These are phyloP conservation scores for Diuraphis noxia DNA, from an alignment of 1,140 invertebrate genomes.

Conservation along the genomic window DNA sequence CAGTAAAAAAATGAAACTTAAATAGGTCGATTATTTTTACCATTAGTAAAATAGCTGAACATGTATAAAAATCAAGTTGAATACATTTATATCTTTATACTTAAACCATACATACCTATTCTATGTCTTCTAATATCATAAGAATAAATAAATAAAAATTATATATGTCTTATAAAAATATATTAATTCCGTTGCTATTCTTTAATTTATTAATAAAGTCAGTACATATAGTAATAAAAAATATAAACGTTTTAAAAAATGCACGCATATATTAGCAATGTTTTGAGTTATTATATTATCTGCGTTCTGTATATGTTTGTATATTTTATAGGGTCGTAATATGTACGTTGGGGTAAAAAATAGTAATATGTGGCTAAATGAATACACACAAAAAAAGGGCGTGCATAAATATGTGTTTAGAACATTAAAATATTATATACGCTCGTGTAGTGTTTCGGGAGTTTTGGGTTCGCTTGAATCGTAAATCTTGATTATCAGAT, in stretches of 20 bases:
- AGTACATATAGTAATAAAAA: background rate
- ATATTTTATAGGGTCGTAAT: background rate
- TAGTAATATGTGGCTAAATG: background rate
- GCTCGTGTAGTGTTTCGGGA: background rate
- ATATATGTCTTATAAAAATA: background rate
- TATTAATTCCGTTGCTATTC: background rate
- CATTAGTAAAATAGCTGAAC: no score
- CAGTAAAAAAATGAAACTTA: no score
- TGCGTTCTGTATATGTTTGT: background rate
- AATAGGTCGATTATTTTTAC: no score
- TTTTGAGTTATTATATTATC: background rate
- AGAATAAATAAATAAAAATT: background rate
- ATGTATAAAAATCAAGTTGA: no score
- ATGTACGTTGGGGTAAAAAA: background rate
- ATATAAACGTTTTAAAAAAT: background rate
- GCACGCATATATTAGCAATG: background rate
- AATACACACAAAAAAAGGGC: background rate
- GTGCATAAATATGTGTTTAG: constrained; percentile 10
- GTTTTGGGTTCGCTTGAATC: background rate
- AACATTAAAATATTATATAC: background rate
- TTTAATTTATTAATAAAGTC: background rate
- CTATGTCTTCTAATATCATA: background rate
- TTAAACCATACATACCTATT: no score
- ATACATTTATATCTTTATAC: no score
- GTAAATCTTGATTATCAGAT: constrained; percentile 47